Evolutionary conservation across 2,797 vertebrate species (phyloP), one percentile per base, ranked within the genome.

Genomic region (Lemur catta): DNA sequence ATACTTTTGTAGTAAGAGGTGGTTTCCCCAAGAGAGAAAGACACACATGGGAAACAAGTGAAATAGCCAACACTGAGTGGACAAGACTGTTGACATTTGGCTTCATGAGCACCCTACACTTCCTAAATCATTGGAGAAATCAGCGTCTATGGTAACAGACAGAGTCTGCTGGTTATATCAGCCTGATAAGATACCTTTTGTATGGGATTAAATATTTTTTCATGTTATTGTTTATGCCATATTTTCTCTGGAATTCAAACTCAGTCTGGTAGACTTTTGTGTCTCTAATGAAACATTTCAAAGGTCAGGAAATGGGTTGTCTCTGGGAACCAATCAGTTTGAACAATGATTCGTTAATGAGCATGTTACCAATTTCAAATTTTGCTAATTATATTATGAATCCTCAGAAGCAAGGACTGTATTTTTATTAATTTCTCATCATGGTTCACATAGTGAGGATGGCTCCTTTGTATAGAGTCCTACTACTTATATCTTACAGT

Each of bases 271-370:
- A n/a, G 59, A 48, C 26, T 61, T 81, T 79, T 81, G 33, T 87
- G n/a, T 95, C 76, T 59, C n/a, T 46, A 78, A 30, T 86, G 30
- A 81, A 96, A 89, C 24, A 82, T 89, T 85, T 91, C 65, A 87
- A 93, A 95, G 57, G 57, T 80, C 18, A 81, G 41, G 24, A 92
- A 71, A 35, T 81, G 12, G 28, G 4, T 57, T 79, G 13, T 80
- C 55, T 89, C 86, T 94, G 72, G 35, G 13, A 84, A 89, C 13
- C 11, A 67, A 86, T 65, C 18, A 50, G 0, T 89, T 78, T 82
- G 22, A 55, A 22, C 7, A 52, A 50, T 35, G 26, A 69, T 69
- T 85, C 28, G 78, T 86, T 85, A 69, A 14, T 35, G 52, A 76
- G 11, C 18, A 67, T 61, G 50, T 41, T 4, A 35, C 15, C 28